phyloP scores from a whole-genome alignment of 1,140 invertebrate genomes.

The Diprion similis region DNA sequence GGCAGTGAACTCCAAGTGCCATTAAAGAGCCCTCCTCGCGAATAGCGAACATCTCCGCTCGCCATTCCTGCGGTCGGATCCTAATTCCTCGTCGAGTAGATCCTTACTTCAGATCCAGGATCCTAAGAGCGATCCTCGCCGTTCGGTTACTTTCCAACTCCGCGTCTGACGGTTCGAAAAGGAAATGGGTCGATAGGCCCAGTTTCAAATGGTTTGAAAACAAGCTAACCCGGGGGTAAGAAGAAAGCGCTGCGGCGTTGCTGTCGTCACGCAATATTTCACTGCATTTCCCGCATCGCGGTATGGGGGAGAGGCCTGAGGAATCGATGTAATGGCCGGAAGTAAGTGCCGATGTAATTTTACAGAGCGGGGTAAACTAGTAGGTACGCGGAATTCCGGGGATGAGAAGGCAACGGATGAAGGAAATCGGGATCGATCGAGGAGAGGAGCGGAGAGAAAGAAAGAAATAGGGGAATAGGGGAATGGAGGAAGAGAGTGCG shows the following conservation, averaged over 20 bases:
- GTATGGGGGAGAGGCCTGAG: no score
- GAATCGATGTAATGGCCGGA: no score
- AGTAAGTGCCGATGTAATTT: no score
- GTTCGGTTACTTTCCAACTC: not conserved
- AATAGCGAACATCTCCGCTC: not conserved
- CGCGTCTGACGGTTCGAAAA: not conserved
- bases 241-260: no score
- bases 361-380: not conserved
- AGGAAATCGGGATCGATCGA: not conserved
- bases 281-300: no score
- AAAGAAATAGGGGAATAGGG: conserved; percentile 27
- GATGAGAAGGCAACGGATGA: conserved; percentile 9
- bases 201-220: conserved; percentile 19
- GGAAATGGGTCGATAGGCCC: not conserved
- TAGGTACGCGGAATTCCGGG: conserved; percentile 16
- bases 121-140: not conserved
- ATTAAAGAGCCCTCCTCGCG: conserved; percentile 10
- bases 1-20: not conserved
- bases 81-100: no score
- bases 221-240: conserved; percentile 12
- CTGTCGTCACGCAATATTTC: no score
- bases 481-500: not conserved
- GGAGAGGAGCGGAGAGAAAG: conserved; percentile 18
- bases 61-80: not conserved
- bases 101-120: not conserved